These are phyloP conservation scores for Pelagia noctiluca DNA, from an alignment of 30 jellyfish, hydroid and myxozoan species.

Conservation along the genomic window DNA sequence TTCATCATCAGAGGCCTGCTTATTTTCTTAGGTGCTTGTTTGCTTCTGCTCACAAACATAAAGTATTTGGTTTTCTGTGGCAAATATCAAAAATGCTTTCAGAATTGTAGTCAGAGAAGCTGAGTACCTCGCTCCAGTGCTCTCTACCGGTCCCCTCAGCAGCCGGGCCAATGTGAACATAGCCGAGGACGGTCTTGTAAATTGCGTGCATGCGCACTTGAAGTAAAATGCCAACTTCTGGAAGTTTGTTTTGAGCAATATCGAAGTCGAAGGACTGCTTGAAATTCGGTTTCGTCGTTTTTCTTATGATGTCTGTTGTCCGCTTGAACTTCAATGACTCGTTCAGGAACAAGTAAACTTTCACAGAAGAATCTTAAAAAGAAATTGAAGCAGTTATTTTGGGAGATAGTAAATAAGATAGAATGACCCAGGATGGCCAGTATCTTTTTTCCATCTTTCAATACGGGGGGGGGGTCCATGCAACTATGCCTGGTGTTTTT, in stretches of 20 bases:
- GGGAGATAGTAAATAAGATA: neutral
- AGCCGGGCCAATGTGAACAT: constrained; percentile 81
- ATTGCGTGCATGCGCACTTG: constrained; percentile 86
- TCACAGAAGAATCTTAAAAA: constrained; percentile 76
- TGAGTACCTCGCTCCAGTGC: constrained; percentile 83
- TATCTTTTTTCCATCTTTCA: neutral
- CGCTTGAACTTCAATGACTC: constrained; percentile 48
- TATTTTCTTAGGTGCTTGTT: neutral
- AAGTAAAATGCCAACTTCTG: constrained; percentile 60
- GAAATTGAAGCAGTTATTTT: neutral
- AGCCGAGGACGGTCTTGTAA: constrained; percentile 72
- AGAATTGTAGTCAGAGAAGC: constrained; percentile 57
- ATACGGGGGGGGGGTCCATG: too few species aligned
- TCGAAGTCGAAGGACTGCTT: constrained; percentile 68
- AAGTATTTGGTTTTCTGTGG: constrained; percentile 27
- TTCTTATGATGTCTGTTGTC: constrained; percentile 60
- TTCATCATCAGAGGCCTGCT: neutral
- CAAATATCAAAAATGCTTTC: constrained; percentile 21
- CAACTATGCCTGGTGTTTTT: too few species aligned
- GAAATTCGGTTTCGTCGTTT: constrained; percentile 68
- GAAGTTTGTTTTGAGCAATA: constrained; percentile 65
- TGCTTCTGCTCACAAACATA: constrained; percentile 7
- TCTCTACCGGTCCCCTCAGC: constrained; percentile 77
- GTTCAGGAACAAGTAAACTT: constrained; percentile 61
- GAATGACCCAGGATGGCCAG: neutral